Evolutionary conservation across 2,113 vertebrate species (phyloP), one percentile per base, ranked within the genome.

Genomic region (Mystacornis crossleyi): DNA sequence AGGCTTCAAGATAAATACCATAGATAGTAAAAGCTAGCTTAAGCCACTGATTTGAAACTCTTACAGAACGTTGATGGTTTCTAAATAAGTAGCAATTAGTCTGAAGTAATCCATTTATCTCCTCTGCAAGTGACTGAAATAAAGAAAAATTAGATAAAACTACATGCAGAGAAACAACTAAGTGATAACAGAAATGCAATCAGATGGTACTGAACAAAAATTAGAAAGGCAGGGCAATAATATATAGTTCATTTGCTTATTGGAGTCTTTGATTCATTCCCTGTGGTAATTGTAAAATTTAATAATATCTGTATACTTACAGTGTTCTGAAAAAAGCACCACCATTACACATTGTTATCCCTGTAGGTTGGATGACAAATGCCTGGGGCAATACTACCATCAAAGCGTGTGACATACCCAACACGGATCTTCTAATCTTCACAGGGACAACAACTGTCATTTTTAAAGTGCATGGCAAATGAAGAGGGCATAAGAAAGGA

Each of bases 281-380:
- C 98, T 96, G 92, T 98, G 98, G 98, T 98, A 98, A 98, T 97
- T 98, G 98, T 97, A 98, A 98, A 91, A 98, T 98, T 98, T 98
- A 98, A 98, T 98, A 98, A 97, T 97, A 98, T 98, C 97, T 97
- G 95, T 98, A 98, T 98, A 98, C 98, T 98, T 98, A 98, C 94
- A 97, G 95, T 64, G 98, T 98, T 97, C 97, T 98, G 91, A 94
- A 67, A 97, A 96, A 98, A 97, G 83, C 95, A 95, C 96, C 97
- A 97, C 98, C 98, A 98, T 98, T 98, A 98, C 94, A 97, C 98
- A 99, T 99, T 98, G 98, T 99, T 99, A 98, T 98, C 98, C 97
- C 98, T 92, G 98, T 98, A 98, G 99, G 97, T 98, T 98, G 98
- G 98, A 98, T 98, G 98, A 98, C 98, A 98, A 98, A 98, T 0